Conservation (phyloP, 2,888 invertebrate species). For the Cenopis cana region DNA sequence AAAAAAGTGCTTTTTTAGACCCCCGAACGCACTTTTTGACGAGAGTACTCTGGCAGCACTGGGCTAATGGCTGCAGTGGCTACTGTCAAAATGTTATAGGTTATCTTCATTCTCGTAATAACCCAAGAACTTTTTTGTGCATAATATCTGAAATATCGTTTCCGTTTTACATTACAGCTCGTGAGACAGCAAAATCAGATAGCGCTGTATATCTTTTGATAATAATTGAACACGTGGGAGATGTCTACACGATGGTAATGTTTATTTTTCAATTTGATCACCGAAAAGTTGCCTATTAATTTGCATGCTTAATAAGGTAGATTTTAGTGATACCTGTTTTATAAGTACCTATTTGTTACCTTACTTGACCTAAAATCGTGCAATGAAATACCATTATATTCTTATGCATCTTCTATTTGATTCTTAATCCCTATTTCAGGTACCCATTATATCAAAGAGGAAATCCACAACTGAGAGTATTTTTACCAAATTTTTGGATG, state of each 20-base stretch:
- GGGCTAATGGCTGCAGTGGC: no score
- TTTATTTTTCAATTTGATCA: neutral
- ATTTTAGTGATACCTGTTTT: no score
- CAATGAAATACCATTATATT: neutral
- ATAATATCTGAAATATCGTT: neutral
- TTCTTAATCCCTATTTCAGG: constrained; percentile 76
- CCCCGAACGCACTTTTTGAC: no score
- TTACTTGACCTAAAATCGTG: no score
- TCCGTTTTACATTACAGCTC: neutral
- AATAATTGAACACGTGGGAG: constrained; percentile 31
- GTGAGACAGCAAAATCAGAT: neutral
- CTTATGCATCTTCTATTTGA: neutral
- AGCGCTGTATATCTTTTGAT: neutral
- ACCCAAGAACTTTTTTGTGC: neutral
- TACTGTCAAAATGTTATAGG: constrained; percentile 1
- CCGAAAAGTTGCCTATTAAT: no score
- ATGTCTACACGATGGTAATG: constrained; percentile 78
- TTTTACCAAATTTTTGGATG: constrained; percentile 99
- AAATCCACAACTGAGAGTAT: constrained; percentile 96
- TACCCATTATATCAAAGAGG: constrained; percentile 97
- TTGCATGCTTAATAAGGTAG: no score
- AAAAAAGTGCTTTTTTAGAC: no score
- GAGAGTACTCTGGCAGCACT: no score
- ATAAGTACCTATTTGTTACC: no score
- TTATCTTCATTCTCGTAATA: neutral